These are phyloP conservation scores for Ginglymostoma cirratum DNA, from an alignment of 2,113 vertebrate genomes.

Conservation along the genomic window DNA sequence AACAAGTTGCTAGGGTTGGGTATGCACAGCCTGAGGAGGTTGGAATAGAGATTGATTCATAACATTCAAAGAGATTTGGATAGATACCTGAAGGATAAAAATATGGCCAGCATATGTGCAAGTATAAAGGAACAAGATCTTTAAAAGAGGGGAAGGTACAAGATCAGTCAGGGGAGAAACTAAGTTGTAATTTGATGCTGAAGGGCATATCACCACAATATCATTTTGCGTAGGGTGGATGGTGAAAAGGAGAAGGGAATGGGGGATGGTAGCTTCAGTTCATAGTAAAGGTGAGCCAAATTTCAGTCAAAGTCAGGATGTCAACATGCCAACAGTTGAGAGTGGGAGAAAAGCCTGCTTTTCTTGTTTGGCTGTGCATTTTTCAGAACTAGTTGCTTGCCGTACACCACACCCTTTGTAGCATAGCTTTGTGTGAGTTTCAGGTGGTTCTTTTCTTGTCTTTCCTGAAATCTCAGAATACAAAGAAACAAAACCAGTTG, in stretches of 20 bases:
- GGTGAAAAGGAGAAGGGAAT: not conserved
- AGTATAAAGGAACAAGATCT: too few relatives aligned
- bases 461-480: not conserved
- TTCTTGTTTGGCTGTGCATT: not conserved
- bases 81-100: too few relatives aligned
- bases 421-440: not conserved
- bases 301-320: not conserved
- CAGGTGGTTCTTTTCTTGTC: not conserved
- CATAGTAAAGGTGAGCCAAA: not conserved
- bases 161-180: too few relatives aligned
- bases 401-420: not conserved
- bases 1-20: too few relatives aligned
- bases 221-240: not conserved
- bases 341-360: not conserved
- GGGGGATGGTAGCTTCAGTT: too few relatives aligned
- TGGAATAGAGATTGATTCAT: too few relatives aligned
- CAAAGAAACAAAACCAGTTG: not conserved
- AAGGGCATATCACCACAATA: not conserved
- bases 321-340: not conserved
- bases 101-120: too few relatives aligned
- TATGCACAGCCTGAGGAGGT: too few relatives aligned
- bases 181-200: not conserved
- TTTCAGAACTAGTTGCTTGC: not conserved
- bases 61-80: too few relatives aligned
- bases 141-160: too few relatives aligned